Evolutionary conservation across 2,888 invertebrate species (phyloP).

Genomic region (Thyatira batis): DNA sequence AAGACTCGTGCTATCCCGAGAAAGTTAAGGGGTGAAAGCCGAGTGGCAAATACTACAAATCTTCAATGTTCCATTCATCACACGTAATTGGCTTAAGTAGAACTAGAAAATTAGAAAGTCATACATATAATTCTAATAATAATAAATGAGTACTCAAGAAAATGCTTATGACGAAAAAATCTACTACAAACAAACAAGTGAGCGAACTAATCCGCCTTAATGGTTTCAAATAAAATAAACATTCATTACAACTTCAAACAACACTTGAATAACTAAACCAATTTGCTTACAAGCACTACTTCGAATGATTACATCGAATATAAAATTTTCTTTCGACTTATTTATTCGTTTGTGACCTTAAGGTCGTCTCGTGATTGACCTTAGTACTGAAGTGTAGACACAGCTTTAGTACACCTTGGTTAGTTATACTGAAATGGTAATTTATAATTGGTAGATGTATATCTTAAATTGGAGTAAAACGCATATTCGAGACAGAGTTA

Average conservation of each 20-base stretch:
- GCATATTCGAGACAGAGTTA: not conserved
- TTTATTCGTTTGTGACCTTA: not conserved
- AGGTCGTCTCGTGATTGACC: constrained; percentile 3
- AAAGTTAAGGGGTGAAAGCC: no score
- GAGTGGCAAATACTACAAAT: no score
- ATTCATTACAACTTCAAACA: not conserved
- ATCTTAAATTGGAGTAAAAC: not conserved
- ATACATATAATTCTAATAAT: no score
- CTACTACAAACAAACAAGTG: not conserved
- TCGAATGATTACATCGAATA: not conserved
- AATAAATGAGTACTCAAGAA: no score
- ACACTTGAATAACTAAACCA: constrained; percentile 3
- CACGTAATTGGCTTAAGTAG: no score
- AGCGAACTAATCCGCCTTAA: not conserved
- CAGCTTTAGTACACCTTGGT: not conserved
- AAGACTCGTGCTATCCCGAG: no score
- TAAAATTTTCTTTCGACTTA: not conserved
- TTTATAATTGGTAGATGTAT: constrained; percentile 25
- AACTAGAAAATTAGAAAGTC: no score
- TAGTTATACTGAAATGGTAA: constrained; percentile 39
- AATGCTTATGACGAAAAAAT: not conserved
- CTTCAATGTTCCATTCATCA: no score
- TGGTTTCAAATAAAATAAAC: constrained; percentile 3
- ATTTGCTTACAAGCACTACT: constrained; percentile 4
- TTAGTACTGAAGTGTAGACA: not conserved